These are phyloP conservation scores for Eledona agricola DNA, from an alignment of 2,888 invertebrate species.

Conservation along the genomic window DNA sequence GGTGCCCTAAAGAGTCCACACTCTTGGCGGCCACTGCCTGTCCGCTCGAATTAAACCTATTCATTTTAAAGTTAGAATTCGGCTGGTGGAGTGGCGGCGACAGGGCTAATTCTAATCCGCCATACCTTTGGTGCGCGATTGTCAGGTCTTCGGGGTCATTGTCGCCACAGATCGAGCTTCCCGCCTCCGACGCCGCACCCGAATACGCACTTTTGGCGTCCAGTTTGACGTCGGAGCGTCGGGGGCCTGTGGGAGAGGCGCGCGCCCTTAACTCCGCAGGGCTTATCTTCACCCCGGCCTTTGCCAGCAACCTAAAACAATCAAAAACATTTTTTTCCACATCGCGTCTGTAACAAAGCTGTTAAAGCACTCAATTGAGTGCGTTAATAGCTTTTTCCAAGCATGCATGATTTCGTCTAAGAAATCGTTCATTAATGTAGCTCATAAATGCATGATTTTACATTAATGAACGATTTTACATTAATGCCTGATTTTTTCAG, in stretches of 20 bases:
- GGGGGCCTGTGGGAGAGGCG: slow-evolving; percentile 85
- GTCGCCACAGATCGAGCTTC: slow-evolving; percentile 78
- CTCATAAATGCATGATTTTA: too few species aligned
- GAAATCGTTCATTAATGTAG: too few species aligned
- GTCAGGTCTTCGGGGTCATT: slow-evolving; percentile 88
- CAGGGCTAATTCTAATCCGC: slow-evolving; percentile 56
- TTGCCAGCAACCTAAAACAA: slow-evolving; percentile 78
- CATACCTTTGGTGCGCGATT: slow-evolving; percentile 67
- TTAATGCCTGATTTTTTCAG: too few species aligned
- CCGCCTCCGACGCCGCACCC: slow-evolving; percentile 74
- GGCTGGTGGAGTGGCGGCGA: slow-evolving; percentile 65
- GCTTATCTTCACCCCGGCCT: slow-evolving; percentile 88
- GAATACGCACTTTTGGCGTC: slow-evolving; percentile 76
- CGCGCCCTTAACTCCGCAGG: slow-evolving; percentile 84
- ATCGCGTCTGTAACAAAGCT: too few species aligned
- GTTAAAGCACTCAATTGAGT: too few species aligned
- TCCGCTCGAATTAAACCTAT: slow-evolving; percentile 59
- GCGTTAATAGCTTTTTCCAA: too few species aligned
- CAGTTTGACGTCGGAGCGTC: slow-evolving; percentile 78
- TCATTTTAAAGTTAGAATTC: slow-evolving; percentile 58
- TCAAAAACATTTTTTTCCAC: too few species aligned
- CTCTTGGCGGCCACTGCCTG: slow-evolving; percentile 75
- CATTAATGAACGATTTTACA: too few species aligned
- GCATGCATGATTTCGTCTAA: too few species aligned
- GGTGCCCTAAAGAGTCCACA: slow-evolving; percentile 70